Conservation (phyloP, 2,113 vertebrate genomes). For the Tyto alba region DNA sequence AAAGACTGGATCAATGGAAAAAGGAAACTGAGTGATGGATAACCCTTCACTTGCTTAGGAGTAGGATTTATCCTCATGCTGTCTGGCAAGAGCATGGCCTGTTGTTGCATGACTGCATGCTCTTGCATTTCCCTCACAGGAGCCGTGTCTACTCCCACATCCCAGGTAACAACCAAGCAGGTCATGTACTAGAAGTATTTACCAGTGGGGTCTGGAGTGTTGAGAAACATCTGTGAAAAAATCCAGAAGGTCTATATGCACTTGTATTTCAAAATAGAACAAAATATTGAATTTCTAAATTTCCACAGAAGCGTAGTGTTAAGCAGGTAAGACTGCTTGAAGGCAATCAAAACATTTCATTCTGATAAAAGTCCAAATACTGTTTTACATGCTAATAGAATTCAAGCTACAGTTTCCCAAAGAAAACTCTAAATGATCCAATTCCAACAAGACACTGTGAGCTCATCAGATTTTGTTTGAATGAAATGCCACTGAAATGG, state of each 20-base stretch:
- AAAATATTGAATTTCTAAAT: background rate
- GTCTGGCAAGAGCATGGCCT: background rate
- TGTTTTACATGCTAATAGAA: background rate
- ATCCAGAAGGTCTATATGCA: background rate
- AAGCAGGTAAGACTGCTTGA: background rate
- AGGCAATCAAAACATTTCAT: slow-evolving; percentile 7
- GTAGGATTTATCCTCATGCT: background rate
- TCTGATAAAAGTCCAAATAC: background rate
- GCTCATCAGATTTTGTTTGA: background rate
- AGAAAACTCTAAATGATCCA: background rate
- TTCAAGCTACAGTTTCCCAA: background rate
- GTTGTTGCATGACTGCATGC: background rate
- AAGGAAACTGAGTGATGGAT: background rate
- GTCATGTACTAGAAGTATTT: background rate
- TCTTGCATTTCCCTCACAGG: background rate
- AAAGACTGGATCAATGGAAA: background rate
- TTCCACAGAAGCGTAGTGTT: background rate
- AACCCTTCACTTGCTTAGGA: background rate
- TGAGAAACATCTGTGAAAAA: background rate
- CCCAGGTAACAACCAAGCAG: background rate
- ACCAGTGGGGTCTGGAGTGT: background rate
- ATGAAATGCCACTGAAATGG: background rate
- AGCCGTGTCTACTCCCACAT: background rate
- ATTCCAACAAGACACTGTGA: background rate
- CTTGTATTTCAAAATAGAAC: background rate